Conservation (phyloP, 2,797 vertebrate species). For the Poeciliopsis gracilis region DNA sequence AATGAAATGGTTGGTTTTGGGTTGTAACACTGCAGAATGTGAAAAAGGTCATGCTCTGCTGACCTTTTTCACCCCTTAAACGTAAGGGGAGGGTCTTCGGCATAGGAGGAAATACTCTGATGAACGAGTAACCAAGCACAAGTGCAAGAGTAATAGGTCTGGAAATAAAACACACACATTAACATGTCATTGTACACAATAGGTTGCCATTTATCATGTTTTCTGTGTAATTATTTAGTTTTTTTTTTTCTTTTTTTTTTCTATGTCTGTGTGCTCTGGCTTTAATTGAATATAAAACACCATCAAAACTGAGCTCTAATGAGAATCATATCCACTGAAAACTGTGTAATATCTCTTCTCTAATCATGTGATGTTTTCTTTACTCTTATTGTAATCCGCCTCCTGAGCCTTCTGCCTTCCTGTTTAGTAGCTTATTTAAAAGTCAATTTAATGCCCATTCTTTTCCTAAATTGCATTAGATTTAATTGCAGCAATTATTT, state of each 20-base stretch:
- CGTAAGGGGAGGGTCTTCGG: neutral
- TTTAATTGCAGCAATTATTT: constrained; percentile 27
- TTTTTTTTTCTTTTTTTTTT: neutral
- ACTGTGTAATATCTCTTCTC: neutral
- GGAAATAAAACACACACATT: neutral
- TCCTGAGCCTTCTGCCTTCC: neutral
- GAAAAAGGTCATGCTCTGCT: neutral
- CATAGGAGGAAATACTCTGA: neutral
- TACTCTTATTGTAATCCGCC: constrained; percentile 9
- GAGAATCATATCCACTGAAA: neutral
- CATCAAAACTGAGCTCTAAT: neutral
- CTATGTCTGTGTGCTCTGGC: neutral
- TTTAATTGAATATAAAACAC: neutral
- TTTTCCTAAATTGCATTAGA: constrained; percentile 22
- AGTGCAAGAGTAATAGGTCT: neutral
- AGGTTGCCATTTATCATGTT: neutral
- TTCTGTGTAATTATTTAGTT: neutral
- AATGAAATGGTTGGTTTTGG: neutral
- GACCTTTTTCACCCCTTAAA: neutral
- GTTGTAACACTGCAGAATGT: neutral
- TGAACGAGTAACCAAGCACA: neutral
- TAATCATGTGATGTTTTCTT: neutral
- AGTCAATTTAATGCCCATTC: constrained; percentile 24
- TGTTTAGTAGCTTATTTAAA: constrained; percentile 24
- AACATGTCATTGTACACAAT: neutral